phyloP scores from a whole-genome alignment of 2,113 vertebrate species.

The Eptesicus fuscus region DNA sequence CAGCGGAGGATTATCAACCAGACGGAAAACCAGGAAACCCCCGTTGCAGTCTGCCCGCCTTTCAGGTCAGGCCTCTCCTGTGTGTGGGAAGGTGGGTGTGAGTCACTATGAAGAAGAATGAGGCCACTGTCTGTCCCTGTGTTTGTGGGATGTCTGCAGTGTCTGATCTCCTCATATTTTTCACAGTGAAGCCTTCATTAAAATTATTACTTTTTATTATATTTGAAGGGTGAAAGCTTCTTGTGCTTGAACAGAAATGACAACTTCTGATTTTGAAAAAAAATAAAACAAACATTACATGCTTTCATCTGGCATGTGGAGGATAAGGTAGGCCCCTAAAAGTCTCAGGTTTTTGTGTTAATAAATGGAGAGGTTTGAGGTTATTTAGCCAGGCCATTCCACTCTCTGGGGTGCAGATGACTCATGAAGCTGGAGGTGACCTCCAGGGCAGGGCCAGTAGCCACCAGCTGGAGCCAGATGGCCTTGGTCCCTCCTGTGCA shows the following conservation, averaged over 20 bases:
- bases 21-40: accelerated
- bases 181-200: not conserved
- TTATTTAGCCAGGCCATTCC: not conserved
- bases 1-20: not conserved
- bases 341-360: accelerated
- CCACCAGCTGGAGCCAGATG: accelerated
- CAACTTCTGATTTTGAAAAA: not conserved
- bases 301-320: not conserved
- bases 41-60: accelerated
- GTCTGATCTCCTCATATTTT: not conserved
- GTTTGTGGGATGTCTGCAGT: not conserved
- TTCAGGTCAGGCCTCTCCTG: accelerated
- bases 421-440: accelerated
- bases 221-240: not conserved
- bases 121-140: accelerated
- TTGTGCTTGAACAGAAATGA: not conserved
- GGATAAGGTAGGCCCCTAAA: too few relatives aligned
- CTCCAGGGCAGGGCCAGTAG: not conserved
- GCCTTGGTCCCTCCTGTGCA: accelerated
- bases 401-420: not conserved
- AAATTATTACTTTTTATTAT: not conserved
- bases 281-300: not conserved
- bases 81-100: accelerated
- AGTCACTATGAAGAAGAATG: not conserved
- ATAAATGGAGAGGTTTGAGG: accelerated